Evolutionary conservation across 2,888 invertebrate species (phyloP).

Genomic region (Caenorhabditis sp.): DNA sequence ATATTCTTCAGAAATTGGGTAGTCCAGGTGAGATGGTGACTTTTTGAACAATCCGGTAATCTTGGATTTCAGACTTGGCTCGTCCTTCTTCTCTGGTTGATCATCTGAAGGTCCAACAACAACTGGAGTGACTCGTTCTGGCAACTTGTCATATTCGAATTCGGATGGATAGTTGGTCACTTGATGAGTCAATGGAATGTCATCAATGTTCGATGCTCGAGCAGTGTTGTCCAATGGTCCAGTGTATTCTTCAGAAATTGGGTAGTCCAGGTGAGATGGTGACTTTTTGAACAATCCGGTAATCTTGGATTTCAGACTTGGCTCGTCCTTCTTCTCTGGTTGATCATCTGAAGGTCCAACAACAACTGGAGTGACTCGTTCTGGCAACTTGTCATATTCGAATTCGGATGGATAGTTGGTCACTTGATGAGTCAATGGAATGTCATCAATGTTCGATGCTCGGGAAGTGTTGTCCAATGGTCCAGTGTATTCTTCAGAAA

Average conservation of each 20-base stretch:
- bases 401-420: slow-evolving; percentile 26
- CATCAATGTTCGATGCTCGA: slow-evolving; percentile 22
- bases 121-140: slow-evolving; percentile 5
- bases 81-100: not conserved
- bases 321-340: not conserved
- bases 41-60: slow-evolving; percentile 44
- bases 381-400: slow-evolving; percentile 24
- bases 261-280: slow-evolving; percentile 50
- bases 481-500: slow-evolving; percentile 15
- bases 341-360: slow-evolving; percentile 5
- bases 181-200: slow-evolving; percentile 26
- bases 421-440: slow-evolving; percentile 16
- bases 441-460: slow-evolving; percentile 10
- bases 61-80: slow-evolving; percentile 4
- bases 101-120: not conserved
- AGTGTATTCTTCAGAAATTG: slow-evolving; percentile 30
- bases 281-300: slow-evolving; percentile 42
- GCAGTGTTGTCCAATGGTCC: slow-evolving; percentile 42
- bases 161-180: slow-evolving; percentile 23
- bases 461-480: slow-evolving; percentile 2
- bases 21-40: slow-evolving; percentile 36
- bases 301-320: slow-evolving; percentile 11
- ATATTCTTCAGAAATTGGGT: slow-evolving; percentile 25
- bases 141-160: slow-evolving; percentile 5
- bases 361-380: not conserved